Conservation (phyloP, 2,113 vertebrate genomes). For the Toxotes chatareus region DNA sequence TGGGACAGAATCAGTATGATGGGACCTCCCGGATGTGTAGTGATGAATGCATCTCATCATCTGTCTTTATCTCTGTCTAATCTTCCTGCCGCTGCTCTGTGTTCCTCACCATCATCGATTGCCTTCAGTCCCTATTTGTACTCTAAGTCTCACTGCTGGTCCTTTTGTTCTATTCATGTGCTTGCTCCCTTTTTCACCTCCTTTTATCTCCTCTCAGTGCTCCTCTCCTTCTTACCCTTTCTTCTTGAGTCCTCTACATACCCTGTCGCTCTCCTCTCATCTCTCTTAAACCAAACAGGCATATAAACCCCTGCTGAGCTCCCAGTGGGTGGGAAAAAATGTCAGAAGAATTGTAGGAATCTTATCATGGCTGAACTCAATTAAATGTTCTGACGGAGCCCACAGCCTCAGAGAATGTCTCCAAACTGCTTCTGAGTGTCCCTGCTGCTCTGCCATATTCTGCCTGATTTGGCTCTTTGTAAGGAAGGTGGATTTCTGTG, state of each 20-base stretch:
- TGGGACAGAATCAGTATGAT: constrained; percentile 36
- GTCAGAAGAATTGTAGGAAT: background rate
- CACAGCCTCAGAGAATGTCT: constrained; percentile 3
- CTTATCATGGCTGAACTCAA: constrained; percentile 33
- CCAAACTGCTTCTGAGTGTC: constrained; percentile 17
- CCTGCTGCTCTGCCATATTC: constrained; percentile 15
- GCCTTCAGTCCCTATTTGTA: constrained; percentile 24
- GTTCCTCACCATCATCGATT: background rate
- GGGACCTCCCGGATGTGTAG: constrained; percentile 20
- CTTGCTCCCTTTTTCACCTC: constrained; percentile 3
- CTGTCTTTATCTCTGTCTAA: constrained; percentile 15
- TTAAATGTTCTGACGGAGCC: constrained; percentile 45
- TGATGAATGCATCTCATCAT: constrained; percentile 38
- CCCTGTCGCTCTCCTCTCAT: constrained; percentile 15
- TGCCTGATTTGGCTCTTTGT: constrained; percentile 11
- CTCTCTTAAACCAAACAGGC: constrained; percentile 29
- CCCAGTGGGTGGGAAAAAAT: constrained; percentile 19
- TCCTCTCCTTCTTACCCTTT: background rate
- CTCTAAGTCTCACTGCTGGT: constrained; percentile 1
- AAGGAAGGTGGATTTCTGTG: background rate
- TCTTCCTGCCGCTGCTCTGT: constrained; percentile 21
- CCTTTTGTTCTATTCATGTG: background rate
- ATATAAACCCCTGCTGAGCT: constrained; percentile 27
- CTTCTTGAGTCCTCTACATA: background rate
- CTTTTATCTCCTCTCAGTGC: constrained; percentile 9